phyloP scores from a whole-genome alignment of 2,113 vertebrate species.

The Macaca mulatta region DNA sequence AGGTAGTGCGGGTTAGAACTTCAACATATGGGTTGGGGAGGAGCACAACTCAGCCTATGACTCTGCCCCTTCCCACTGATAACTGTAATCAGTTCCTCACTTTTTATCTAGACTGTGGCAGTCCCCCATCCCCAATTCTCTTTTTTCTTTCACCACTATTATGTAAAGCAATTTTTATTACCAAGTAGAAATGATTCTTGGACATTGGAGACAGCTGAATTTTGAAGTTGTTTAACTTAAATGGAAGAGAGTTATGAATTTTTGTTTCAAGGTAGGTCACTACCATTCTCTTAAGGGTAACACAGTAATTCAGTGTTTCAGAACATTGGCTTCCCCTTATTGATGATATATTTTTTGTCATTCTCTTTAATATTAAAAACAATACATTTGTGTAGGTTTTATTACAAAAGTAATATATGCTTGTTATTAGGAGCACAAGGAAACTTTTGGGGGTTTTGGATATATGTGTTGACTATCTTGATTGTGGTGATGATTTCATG shows the following conservation, averaged over 20 bases:
- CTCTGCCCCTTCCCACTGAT: too few relatives aligned
- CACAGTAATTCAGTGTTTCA: not conserved
- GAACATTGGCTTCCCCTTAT: not conserved
- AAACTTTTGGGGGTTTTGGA: not conserved
- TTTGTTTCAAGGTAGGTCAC: not conserved
- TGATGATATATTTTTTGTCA: not conserved
- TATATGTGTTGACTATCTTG: not conserved
- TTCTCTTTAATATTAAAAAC: not conserved
- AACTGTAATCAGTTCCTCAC: too few relatives aligned
- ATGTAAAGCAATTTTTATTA: not conserved
- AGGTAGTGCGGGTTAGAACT: too few relatives aligned
- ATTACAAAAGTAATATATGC: not conserved
- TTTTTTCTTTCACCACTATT: not conserved
- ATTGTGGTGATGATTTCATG: not conserved
- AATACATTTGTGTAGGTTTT: not conserved
- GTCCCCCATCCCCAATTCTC: too few relatives aligned
- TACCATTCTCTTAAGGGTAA: not conserved
- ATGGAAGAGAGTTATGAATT: not conserved
- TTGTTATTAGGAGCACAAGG: not conserved
- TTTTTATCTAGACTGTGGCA: too few relatives aligned
- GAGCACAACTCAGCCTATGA: too few relatives aligned
- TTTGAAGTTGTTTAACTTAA: not conserved
- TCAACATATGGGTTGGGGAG: too few relatives aligned
- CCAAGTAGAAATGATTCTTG: not conserved
- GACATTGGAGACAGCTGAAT: not conserved